Percentiles rank a stretch among this genome's conserved stretches.
Evolutionary conservation across 2,888 invertebrate species (phyloP).

Genomic region (Lithophane ornitopus): DNA sequence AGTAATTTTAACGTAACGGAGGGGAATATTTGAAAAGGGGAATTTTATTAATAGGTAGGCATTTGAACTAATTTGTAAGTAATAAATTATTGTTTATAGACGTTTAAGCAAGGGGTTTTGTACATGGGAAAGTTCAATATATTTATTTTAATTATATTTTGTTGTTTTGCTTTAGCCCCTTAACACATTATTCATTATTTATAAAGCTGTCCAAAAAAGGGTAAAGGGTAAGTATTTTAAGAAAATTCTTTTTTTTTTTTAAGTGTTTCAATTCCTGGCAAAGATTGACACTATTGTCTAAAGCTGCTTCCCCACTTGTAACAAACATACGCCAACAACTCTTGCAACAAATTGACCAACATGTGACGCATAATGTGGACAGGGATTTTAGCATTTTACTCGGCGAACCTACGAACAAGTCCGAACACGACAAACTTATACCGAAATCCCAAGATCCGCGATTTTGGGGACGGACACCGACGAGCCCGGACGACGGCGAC

Average conservation of each 20-base stretch:
- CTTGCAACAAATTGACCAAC: neutral
- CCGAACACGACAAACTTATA: neutral
- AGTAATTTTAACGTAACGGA: conserved; percentile 30
- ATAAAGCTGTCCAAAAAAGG: neutral
- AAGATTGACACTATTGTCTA: neutral
- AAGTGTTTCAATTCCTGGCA: neutral
- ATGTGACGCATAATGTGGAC: neutral
- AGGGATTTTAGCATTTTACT: neutral
- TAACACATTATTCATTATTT: neutral
- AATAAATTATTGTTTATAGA: conserved; percentile 61
- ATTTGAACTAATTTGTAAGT: conserved; percentile 62
- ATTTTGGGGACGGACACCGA: no score
- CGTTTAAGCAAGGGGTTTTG: conserved; percentile 47
- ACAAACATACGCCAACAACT: neutral
- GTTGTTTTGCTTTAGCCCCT: conserved; percentile 47
- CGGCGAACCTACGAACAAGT: neutral
- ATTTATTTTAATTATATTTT: conserved; percentile 60
- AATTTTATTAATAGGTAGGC: conserved; percentile 56
- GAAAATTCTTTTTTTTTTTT: neutral
- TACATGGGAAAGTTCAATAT: conserved; percentile 61
- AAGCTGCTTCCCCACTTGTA: neutral
- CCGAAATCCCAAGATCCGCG: no score
- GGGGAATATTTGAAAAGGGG: conserved; percentile 53
- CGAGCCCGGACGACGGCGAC: no score
- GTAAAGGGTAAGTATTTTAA: neutral